Evolutionary conservation across 2,888 invertebrate genomes (phyloP).

Genomic region (Cheilosia vulpina): DNA sequence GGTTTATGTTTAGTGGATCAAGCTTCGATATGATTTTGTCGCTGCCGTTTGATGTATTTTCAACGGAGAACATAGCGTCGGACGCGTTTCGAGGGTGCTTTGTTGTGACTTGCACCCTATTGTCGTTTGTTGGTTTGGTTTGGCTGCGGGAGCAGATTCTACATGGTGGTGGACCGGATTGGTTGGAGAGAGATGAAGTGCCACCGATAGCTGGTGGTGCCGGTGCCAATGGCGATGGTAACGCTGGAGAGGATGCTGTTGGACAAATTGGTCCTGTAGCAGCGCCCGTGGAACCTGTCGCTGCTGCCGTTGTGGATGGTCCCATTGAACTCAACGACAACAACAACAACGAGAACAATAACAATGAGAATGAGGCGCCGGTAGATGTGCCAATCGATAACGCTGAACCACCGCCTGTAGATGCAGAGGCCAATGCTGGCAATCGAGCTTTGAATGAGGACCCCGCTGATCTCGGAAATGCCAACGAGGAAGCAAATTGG

Average conservation of each 20-base stretch:
- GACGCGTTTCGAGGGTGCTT: conserved; percentile 98
- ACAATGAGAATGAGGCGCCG: conserved; percentile 79
- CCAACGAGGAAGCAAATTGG: conserved; percentile 90
- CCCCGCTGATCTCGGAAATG: conserved; percentile 80
- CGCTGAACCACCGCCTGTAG: conserved; percentile 80
- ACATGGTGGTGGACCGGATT: conserved; percentile 98
- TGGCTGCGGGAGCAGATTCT: conserved; percentile 99
- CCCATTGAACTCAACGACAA: conserved; percentile 73
- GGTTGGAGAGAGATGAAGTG: conserved; percentile 91
- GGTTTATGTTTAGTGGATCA: conserved; percentile 95
- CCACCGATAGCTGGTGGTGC: conserved; percentile 80
- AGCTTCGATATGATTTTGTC: conserved; percentile 92
- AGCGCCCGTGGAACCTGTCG: conserved; percentile 73
- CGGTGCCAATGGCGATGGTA: conserved; percentile 81
- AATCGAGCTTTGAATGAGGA: conserved; percentile 83
- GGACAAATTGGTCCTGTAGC: conserved; percentile 73
- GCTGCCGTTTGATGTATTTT: conserved; percentile 95
- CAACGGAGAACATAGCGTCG: conserved; percentile 95
- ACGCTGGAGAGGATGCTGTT: conserved; percentile 70
- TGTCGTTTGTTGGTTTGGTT: conserved; percentile 97
- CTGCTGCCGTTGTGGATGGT: conserved; percentile 79
- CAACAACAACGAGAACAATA: conserved; percentile 84
- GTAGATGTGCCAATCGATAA: conserved; percentile 81
- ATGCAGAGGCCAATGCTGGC: conserved; percentile 83
- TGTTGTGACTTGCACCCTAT: conserved; percentile 97